These are phyloP conservation scores for Catharus ustulatus DNA, from an alignment of 2,797 vertebrate genomes.

Conservation along the genomic window DNA sequence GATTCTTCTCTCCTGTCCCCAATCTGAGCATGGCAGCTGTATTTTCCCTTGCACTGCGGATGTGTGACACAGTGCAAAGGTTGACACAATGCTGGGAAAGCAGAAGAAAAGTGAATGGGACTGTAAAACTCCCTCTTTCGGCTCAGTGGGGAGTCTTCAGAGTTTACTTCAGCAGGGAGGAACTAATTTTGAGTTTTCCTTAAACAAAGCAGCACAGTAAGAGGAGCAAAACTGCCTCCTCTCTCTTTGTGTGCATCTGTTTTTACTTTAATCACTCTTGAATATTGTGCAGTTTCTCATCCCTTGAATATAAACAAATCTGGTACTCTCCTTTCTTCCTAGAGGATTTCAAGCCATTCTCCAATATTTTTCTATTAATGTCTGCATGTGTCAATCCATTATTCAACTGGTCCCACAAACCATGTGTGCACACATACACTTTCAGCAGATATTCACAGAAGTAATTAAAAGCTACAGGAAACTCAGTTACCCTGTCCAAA, in stretches of 20 bases:
- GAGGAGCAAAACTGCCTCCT: conserved; percentile 18
- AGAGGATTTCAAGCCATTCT: conserved; percentile 11
- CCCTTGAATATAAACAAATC: conserved; percentile 43
- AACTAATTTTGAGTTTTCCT: conserved; percentile 43
- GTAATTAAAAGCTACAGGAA: conserved; percentile 14
- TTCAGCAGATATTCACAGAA: neutral
- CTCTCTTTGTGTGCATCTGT: conserved; percentile 17
- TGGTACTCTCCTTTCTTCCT: conserved; percentile 10
- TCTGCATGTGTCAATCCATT: neutral
- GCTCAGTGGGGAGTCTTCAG: conserved; percentile 51
- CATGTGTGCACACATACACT: neutral
- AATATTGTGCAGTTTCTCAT: conserved; percentile 52
- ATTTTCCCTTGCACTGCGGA: conserved; percentile 36
- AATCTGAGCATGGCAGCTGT: neutral
- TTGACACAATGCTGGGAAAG: conserved; percentile 69
- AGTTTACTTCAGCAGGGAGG: conserved; percentile 59
- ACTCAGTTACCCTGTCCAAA: neutral
- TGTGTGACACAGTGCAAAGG: conserved; percentile 57
- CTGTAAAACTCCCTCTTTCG: conserved; percentile 38
- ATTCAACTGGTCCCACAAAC: conserved; percentile 12
- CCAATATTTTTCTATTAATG: conserved; percentile 32
- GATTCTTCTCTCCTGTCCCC: neutral
- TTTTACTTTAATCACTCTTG: conserved; percentile 23
- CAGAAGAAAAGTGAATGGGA: conserved; percentile 49
- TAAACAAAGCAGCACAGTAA: conserved; percentile 41